Conservation (phyloP, 2,113 vertebrate genomes). For the Morphnarchus princeps region DNA sequence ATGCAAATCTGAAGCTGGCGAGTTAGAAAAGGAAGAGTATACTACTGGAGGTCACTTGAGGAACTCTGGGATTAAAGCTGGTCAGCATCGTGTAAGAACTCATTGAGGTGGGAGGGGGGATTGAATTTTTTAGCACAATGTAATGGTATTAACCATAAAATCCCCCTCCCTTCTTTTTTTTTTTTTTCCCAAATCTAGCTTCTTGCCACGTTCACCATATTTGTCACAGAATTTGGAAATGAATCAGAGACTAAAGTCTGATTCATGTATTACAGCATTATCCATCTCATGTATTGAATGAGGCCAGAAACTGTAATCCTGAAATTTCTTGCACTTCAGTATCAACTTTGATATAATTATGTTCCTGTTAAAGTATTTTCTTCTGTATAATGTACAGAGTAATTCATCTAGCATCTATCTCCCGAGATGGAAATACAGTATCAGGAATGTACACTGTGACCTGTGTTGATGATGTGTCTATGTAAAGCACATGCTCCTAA, state of each 20-base stretch:
- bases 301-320: background rate
- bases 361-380: background rate
- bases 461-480: background rate
- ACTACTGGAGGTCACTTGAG: background rate
- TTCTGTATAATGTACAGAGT: background rate
- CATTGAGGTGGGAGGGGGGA: background rate
- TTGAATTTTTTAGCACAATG: background rate
- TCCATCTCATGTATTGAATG: background rate
- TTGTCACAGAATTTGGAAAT: background rate
- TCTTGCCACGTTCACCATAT: background rate
- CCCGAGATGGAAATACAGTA: background rate
- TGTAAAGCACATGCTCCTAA: background rate
- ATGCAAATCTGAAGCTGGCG: background rate
- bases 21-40: background rate
- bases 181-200: background rate
- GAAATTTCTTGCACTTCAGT: background rate
- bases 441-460: background rate
- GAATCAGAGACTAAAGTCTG: background rate
- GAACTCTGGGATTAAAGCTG: background rate
- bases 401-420: background rate
- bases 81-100: background rate
- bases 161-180: accelerated
- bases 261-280: background rate
- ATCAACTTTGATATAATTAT: background rate
- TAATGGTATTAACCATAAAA: background rate